Evolutionary conservation across 2,113 vertebrate species (phyloP).

Genomic region (Dryoscopus gambensis): DNA sequence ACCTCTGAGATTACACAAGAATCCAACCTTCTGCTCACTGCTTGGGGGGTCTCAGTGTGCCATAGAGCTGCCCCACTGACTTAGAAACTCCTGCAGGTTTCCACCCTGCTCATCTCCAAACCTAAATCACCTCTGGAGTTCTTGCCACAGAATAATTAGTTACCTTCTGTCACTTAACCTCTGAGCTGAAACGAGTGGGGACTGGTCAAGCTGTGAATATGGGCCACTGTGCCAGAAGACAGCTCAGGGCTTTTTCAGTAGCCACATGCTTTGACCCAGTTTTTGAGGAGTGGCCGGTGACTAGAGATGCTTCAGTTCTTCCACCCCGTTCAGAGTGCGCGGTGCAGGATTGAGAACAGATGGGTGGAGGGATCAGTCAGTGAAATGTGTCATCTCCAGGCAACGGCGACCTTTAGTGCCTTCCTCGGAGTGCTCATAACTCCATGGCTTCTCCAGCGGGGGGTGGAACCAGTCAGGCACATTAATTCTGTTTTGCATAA

Average conservation of each 20-base stretch:
- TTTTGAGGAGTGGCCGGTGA: neutral
- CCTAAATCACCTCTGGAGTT: neutral
- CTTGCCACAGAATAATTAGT: neutral
- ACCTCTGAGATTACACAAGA: neutral
- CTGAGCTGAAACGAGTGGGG: neutral
- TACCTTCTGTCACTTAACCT: neutral
- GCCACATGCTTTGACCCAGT: neutral
- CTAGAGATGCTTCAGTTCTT: neutral
- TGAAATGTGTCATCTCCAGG: slow-evolving; percentile 41
- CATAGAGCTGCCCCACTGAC: neutral
- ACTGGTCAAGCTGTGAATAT: neutral
- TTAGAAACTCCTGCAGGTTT: neutral
- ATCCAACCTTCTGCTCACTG: neutral
- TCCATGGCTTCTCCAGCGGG: neutral
- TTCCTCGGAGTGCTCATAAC: neutral
- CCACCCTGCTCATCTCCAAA: neutral
- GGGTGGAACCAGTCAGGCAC: slow-evolving; percentile 3
- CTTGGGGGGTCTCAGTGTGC: neutral
- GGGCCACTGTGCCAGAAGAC: neutral
- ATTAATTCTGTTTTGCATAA: slow-evolving; percentile 20
- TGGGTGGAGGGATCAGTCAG: slow-evolving; percentile 32
- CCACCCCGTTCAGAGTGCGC: neutral
- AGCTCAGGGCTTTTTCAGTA: neutral
- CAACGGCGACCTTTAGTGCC: slow-evolving; percentile 8
- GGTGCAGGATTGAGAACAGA: neutral